Conservation (phyloP, 2,888 invertebrate species). For the Zeuzera pyrina region DNA sequence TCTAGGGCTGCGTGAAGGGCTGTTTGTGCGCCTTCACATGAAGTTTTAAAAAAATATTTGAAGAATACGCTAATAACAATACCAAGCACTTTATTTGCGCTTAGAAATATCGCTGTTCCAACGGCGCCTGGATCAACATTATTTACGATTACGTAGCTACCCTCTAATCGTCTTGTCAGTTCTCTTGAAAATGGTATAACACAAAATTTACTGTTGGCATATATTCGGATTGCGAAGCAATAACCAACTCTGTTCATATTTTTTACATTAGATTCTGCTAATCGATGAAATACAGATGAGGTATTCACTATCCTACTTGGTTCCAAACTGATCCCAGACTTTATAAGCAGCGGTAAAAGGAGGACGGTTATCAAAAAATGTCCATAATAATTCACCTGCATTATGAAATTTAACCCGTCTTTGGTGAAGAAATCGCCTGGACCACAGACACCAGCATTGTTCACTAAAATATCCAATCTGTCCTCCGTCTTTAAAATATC, state of each 20-base stretch:
- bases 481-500: conserved; percentile 81
- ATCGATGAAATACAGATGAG: conserved; percentile 81
- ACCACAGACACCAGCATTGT: conserved; percentile 88
- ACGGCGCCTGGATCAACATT: conserved; percentile 89
- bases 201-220: conserved; percentile 80
- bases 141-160: conserved; percentile 81
- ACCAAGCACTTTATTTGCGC: conserved; percentile 53
- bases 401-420: conserved; percentile 88
- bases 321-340: conserved; percentile 58
- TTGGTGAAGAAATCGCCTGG: conserved; percentile 75
- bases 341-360: conserved; percentile 83
- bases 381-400: conserved; percentile 95
- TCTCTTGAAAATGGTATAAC: conserved; percentile 81
- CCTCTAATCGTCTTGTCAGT: conserved; percentile 76
- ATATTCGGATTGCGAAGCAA: conserved; percentile 60
- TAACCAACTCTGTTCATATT: conserved; percentile 76
- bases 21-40: conserved; percentile 87
- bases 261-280: conserved; percentile 78
- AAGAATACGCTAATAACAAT: conserved; percentile 74
- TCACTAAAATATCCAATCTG: conserved; percentile 86
- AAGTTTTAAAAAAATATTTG: conserved; percentile 80
- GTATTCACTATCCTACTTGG: conserved; percentile 85
- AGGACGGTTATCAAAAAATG: conserved; percentile 93
- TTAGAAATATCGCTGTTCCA: conserved; percentile 81
- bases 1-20: conserved; percentile 81